Evolutionary conservation across 2,113 vertebrate genomes (phyloP).

Genomic region (Anhinga rufa): DNA sequence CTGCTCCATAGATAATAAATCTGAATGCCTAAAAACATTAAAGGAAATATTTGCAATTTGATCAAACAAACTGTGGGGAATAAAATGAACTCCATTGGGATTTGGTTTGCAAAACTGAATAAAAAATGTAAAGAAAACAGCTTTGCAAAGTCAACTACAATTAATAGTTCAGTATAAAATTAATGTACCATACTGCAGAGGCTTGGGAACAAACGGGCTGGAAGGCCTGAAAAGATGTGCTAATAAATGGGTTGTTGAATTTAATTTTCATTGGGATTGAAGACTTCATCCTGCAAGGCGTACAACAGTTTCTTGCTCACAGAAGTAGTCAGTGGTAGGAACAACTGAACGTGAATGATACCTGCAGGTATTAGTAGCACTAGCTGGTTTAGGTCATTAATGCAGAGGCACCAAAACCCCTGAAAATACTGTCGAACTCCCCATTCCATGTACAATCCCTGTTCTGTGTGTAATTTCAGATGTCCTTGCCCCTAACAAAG

Average conservation of each 20-base stretch:
- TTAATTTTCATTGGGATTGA: background rate
- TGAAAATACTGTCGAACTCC: background rate
- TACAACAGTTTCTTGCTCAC: background rate
- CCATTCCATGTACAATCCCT: background rate
- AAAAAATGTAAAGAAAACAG: conserved; percentile 29
- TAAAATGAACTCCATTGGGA: conserved; percentile 5
- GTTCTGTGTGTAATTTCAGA: background rate
- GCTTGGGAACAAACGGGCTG: background rate
- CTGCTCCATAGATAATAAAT: background rate
- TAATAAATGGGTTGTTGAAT: background rate
- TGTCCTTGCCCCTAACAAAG: background rate
- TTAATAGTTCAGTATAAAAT: conserved; percentile 37
- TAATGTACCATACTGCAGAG: background rate
- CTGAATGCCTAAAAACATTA: conserved; percentile 39
- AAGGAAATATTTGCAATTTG: conserved; percentile 49
- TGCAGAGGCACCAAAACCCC: background rate
- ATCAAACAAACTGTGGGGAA: conserved; percentile 44
- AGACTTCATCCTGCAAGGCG: background rate
- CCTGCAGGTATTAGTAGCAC: background rate
- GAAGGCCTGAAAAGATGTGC: background rate
- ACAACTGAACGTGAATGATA: background rate
- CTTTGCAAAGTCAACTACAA: conserved; percentile 56
- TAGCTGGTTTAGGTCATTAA: background rate
- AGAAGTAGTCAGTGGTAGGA: background rate
- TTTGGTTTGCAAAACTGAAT: background rate